Evolutionary conservation across 2,888 invertebrate genomes (phyloP), one percentile per base, ranked within the genome.

Genomic region (Noctua janthina): DNA sequence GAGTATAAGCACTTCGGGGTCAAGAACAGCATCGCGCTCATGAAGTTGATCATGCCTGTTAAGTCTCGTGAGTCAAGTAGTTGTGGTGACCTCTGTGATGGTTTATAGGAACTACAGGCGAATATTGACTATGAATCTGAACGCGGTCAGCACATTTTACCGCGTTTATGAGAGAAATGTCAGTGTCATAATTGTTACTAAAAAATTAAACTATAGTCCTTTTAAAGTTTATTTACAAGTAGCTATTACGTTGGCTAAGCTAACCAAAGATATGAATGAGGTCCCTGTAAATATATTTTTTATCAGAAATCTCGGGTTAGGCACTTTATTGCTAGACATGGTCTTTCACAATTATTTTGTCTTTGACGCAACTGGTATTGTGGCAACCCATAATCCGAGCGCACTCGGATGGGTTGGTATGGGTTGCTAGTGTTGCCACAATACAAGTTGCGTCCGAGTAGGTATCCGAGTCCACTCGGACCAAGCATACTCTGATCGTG

Each of bases 1-100:
- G 96, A 96, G 91, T 96, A 94, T 85, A 96, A 96, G 81, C 95
- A 96, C 86, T 96, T 96, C 76, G 94, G 93, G 0, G 94, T 92
- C 0, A 90, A 88, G 49, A 92, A 93, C 85, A 96, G 96, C 81
- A 74, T 96, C 0, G 96, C 96, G 0, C 85, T 96, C 35, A 76
- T 96, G 75, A 96, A 96, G 85, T 82, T 96, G 56, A 87, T 96
- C 46, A 94, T 92, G 0, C 89, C 93, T 0, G 80, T 96, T 0
- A 93, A 92, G 56, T 96, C 96, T 0, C 85, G 96, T 96, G 81
- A 92, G 95, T 23, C 68, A 10, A 68, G n/a, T 49, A 17, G 46
- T 56, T 20, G 15, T 74, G 29, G 20, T 20, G 49, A 68, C 79
- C 46, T 77, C 29, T 66, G 51, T 43, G 62, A 39, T 35, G 6